Evolutionary conservation across 1,140 invertebrate species (phyloP), one percentile per base, ranked within the genome.

Genomic region (Galleria mellonella): DNA sequence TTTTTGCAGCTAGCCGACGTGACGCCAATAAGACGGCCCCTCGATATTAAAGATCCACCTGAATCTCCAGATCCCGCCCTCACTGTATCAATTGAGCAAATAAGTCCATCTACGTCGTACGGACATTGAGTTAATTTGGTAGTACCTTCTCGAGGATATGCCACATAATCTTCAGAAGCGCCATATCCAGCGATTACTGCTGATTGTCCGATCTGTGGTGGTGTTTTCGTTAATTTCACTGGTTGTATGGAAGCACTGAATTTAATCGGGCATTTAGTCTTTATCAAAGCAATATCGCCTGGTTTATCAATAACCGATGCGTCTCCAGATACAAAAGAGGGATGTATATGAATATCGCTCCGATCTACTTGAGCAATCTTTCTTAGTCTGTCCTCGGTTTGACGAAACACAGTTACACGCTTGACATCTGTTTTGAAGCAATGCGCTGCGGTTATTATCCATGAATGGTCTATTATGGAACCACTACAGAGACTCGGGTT

Each of bases 391-490:
- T 31, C 33, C 9, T 42, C 27, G 11, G n/a, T 10, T n/a, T 49
- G 35, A 31, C 43, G 47, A 13, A 12, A 37, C 3, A 49, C 47
- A 10, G 3, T 32, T 4, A 49, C 14, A 4, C n/a, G 23, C 3
- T 43, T 17, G n/a, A 32, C 32, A n/a, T 31, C 32, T 9, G 7
- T 9, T 10, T 14, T 23, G 7, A 51, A 43, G 17, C 58, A 61
- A 33, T 61, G 58, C 4, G 49, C 50, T 7, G 58, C 48, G 0
- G 53, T 41, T 15, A 61, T 36, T 23, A 61, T 49, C 58, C 58
- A 61, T n/a, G n/a, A 17, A n/a, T 17, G 14, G 30, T 36, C 39
- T 6, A 61, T 42, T 2, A 61, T 56, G 15, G 58, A 61, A 5
- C 53, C 53, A 36, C 43, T 53, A 11, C 50, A 61, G 7, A n/a